These are phyloP conservation scores for Antheraea pernyi DNA, from an alignment of 1,140 invertebrate species.

Conservation along the genomic window DNA sequence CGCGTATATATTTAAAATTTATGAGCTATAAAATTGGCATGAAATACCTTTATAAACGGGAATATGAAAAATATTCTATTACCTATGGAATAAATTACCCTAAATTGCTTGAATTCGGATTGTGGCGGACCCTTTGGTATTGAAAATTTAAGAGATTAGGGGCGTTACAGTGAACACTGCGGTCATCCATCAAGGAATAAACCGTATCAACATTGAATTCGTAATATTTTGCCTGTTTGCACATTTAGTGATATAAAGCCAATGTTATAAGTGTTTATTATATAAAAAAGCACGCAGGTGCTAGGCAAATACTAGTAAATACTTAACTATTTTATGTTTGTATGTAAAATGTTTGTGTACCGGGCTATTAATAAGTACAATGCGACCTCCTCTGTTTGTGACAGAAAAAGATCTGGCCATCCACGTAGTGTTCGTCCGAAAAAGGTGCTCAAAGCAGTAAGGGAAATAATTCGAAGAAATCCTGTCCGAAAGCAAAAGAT, in stretches of 20 bases:
- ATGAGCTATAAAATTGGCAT: conserved; percentile 32
- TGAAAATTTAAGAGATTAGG: conserved; percentile 22
- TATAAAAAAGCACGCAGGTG: no score
- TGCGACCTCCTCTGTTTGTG: no score
- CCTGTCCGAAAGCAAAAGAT: no score
- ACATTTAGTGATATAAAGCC: not conserved
- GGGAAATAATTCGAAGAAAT: no score
- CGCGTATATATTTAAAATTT: conserved; percentile 28
- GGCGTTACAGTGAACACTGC: conserved; percentile 11
- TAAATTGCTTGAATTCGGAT: conserved; percentile 26
- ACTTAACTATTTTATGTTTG: no score
- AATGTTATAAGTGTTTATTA: no score
- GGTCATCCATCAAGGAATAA: not conserved
- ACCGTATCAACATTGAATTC: not conserved
- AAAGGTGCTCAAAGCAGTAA: no score
- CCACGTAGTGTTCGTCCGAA: no score
- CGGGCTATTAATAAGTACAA: no score
- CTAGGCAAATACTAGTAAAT: no score
- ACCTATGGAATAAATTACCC: conserved; percentile 22
- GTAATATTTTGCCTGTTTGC: conserved; percentile 1
- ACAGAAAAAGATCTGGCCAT: no score
- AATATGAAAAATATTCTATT: conserved; percentile 30
- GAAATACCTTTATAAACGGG: conserved; percentile 25
- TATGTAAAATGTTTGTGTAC: no score
- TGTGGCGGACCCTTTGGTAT: conserved; percentile 23